phyloP scores from a whole-genome alignment of 2,113 vertebrate genomes.

The Calidris pugnax region DNA sequence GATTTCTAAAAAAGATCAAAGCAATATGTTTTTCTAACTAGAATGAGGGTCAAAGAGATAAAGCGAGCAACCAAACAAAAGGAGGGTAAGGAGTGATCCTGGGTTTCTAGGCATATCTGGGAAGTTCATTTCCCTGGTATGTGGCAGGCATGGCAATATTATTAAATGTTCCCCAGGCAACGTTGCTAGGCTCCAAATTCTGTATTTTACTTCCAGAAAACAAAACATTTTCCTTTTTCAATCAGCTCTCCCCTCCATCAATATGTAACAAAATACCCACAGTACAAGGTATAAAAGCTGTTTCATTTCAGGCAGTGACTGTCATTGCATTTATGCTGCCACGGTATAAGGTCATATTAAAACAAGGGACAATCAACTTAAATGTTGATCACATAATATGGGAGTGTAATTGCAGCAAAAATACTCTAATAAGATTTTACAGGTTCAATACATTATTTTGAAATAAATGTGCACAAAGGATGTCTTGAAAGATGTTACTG shows the following conservation, averaged over 20 bases:
- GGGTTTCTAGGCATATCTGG: background rate
- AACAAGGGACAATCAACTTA: background rate
- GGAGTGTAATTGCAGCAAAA: slow-evolving; percentile 1
- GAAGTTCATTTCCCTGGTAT: background rate
- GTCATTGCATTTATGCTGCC: background rate
- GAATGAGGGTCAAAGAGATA: background rate
- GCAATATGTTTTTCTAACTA: background rate
- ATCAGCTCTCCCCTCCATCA: background rate
- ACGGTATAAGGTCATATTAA: background rate
- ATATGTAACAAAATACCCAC: background rate
- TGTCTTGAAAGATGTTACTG: slow-evolving; percentile 40
- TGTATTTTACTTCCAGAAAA: slow-evolving; percentile 26
- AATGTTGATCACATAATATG: background rate
- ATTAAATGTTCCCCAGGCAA: slow-evolving; percentile 42
- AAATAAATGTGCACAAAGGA: slow-evolving; percentile 29
- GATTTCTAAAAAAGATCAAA: background rate
- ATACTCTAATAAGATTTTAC: background rate
- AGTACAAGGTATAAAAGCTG: background rate
- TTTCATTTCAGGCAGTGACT: background rate
- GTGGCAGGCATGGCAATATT: slow-evolving; percentile 17
- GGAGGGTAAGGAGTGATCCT: background rate
- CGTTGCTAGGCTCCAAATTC: slow-evolving; percentile 21
- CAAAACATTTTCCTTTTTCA: background rate
- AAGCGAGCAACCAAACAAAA: background rate
- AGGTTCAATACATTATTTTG: slow-evolving; percentile 19